Evolutionary conservation across 30 jellyfish, hydroid and myxozoan species (phyloP), one percentile per base, ranked within the genome.

Genomic region (Clytia hemisphaerica): DNA sequence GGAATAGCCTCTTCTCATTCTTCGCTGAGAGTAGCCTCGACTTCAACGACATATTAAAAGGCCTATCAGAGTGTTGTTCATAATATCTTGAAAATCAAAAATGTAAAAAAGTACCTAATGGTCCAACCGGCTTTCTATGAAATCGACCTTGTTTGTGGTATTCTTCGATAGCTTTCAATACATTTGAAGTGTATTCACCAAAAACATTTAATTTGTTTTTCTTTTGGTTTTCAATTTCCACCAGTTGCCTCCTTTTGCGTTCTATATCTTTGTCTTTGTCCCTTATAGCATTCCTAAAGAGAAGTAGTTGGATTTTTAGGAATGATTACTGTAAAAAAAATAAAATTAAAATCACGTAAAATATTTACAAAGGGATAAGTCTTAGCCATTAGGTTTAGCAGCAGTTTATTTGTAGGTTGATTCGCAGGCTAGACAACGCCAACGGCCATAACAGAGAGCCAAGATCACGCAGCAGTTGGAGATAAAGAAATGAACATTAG

Each of bases 91-190:
- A n/a, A n/a, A n/a, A n/a, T n/a, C n/a, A n/a, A n/a, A n/a, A n/a
- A n/a, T n/a, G n/a, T n/a, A n/a, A 51, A 58, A 58, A 58, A 26
- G 29, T 45, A 84, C 99, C 96, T n/a, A 83, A 47, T 25, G 96
- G 96, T 37, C 99, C 96, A 67, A 84, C 73, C 0, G 99, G 96
- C 31, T 68, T 48, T 22, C 57, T 66, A 28, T 73, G 92, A 54
- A 92, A 84, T 67, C 45, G 65, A 45, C 92, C 90, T 50, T 75
- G 75, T 37, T 35, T 32, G 29, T 57, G 67, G 0, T 67, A 58
- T 1, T 58, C 84, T 0, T 71, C 61, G 45, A 91, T 77, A 26
- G 50, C 73, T 46, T 70, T 42, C 24, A 71, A 65, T 19, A 83
- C 77, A n/a, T 58, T 78, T 10, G 93, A 90, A 4, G 81, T 92